Base-by-base conservation (phyloP, 2,888 invertebrate genomes). In the Andrena camellia region DNA sequence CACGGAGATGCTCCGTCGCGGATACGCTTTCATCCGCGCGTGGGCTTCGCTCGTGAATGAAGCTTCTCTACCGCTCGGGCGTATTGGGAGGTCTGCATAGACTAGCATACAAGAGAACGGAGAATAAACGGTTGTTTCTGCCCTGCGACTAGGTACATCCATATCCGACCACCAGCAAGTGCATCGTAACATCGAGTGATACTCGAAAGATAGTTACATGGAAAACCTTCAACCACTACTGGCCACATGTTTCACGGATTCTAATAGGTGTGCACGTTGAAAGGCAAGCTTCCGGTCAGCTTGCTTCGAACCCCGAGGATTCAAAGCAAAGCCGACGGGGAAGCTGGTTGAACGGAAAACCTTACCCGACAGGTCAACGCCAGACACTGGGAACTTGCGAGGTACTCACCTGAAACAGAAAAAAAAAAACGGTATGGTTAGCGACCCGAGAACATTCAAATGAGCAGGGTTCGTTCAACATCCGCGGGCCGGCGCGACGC, bases 381-480 rank as follows among this genome's bases (percentile, higher is more conserved):
- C 17, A 13, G 35, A 8, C 7, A 7, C 33, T 5, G 17, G 23
- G 33, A 63, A 64, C 17, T 20, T 48, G 10, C 68, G 13, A 10
- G 35, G 69, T 85, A 92, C 92, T 92, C 90, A 92, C 92, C 92
- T 92, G 89, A 76, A 92, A 92, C 90, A 90, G 6, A 87, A 81
- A 83, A 64, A 77, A 87, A 81, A 83, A 64, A 77, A 85, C 31
- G 35, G 1, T 10, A 4, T 6, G 35, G n/a, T 63, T 23, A 63
- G 23, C 35, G 42, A 42, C 42, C 23, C 57, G 57, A 57, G 57
- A 54, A 10, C 54, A 20, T 54, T 54, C 4, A 7, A 23, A 20
- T 13, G 23, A 48, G 23, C 1, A 48, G 31, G 6, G 33, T 77
- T 59, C 54, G 54, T 10, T 13, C 23, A n/a, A 48, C 42, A 42